Conservation (phyloP, 2,888 invertebrate genomes). For the Salpingus planirostris region DNA sequence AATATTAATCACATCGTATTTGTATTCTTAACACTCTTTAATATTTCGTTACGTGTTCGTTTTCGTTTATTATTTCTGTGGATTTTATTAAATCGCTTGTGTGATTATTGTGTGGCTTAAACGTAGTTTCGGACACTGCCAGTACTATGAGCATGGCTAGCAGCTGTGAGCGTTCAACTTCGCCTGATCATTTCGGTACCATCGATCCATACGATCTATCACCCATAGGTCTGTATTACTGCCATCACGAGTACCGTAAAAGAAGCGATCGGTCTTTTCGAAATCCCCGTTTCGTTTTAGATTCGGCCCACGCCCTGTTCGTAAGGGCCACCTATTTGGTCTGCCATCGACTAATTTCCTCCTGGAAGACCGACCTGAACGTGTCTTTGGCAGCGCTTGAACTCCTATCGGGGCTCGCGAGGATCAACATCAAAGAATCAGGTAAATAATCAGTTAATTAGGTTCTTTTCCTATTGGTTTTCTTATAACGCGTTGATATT, state of each 20-base stretch:
- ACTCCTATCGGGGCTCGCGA: slow-evolving; percentile 80
- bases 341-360: slow-evolving; percentile 88
- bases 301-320: slow-evolving; percentile 80
- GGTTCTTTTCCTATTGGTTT: too few relatives aligned
- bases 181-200: slow-evolving; percentile 28
- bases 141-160: slow-evolving; percentile 42
- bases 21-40: too few relatives aligned
- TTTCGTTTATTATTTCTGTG: slow-evolving; percentile 20
- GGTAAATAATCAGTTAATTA: too few relatives aligned
- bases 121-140: slow-evolving; percentile 41
- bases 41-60: slow-evolving; percentile 7
- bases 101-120: too few relatives aligned
- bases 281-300: slow-evolving; percentile 43
- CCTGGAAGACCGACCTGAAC: slow-evolving; percentile 93
- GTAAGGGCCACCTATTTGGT: slow-evolving; percentile 89
- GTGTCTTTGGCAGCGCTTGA: slow-evolving; percentile 91
- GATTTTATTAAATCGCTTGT: too few relatives aligned
- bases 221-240: slow-evolving; percentile 42
- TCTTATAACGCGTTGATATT: slow-evolving; percentile 4
- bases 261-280: too few relatives aligned
- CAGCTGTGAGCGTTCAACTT: slow-evolving; percentile 35
- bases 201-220: slow-evolving; percentile 29
- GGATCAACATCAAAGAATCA: slow-evolving; percentile 81
- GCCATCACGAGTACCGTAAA: too few relatives aligned
- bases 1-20: too few relatives aligned